Conservation (phyloP, 2,888 invertebrate species). For the Leucoma salicis region DNA sequence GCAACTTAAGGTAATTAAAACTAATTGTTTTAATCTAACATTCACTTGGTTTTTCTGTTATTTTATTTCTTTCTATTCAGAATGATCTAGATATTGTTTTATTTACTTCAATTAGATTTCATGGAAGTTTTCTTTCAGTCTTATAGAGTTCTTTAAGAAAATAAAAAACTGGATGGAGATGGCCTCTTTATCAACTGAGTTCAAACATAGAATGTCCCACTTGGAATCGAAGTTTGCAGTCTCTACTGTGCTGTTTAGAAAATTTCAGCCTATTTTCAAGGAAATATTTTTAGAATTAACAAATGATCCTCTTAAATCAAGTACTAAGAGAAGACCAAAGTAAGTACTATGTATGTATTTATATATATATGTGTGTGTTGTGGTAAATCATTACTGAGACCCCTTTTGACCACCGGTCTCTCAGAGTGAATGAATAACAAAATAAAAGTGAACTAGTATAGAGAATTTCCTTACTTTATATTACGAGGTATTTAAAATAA, state of each 20-base stretch:
- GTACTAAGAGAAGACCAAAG: conserved; percentile 82
- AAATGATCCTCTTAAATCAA: conserved; percentile 76
- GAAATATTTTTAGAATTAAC: conserved; percentile 90
- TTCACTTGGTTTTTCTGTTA: no score
- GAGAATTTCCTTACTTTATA: no score
- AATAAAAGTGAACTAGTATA: no score
- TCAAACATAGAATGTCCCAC: conserved; percentile 90
- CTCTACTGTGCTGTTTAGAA: conserved; percentile 95
- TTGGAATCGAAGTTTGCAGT: conserved; percentile 96
- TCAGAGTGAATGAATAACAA: no score
- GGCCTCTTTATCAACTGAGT: conserved; percentile 92
- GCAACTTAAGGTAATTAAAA: conserved; percentile 90
- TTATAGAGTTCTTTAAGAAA: conserved; percentile 96
- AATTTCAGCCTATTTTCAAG: conserved; percentile 93
- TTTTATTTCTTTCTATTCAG: no score
- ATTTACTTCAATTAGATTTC: no score
- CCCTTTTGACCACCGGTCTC: no score
- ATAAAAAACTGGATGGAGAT: conserved; percentile 98
- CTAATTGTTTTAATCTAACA: no score
- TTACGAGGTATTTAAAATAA: no score
- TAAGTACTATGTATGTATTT: conserved; percentile 47
- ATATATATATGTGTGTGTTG: no score
- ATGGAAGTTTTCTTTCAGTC: conserved; percentile 78
- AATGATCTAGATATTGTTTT: no score
- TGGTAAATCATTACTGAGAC: no score